A percentile compares a stretch with the other conserved stretches of the same genome.
phyloP scores from a whole-genome alignment of 2,797 vertebrate species.

The Cyclura pinguis region DNA sequence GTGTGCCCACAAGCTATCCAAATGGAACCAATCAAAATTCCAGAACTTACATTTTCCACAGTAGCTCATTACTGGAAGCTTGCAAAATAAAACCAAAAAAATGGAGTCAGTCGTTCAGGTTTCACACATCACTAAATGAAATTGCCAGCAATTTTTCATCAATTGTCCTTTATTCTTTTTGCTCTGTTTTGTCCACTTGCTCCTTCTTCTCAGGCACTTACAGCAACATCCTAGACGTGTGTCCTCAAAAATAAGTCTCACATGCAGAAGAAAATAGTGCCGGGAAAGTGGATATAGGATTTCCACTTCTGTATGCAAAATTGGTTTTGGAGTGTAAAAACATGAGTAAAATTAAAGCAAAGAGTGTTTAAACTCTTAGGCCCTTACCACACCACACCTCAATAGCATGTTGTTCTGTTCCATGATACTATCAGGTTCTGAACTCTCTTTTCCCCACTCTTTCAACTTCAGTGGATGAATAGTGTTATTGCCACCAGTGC shows the following conservation, averaged over 20 bases:
- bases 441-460: no score
- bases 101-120: background rate
- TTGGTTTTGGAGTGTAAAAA: background rate
- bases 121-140: background rate
- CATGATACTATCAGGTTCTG: no score
- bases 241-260: background rate
- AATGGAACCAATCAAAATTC: constrained; percentile 1
- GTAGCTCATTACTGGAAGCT: background rate
- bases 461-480: no score
- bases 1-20: background rate
- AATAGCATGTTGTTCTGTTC: no score
- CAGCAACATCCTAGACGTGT: background rate
- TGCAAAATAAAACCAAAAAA: background rate
- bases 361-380: no score
- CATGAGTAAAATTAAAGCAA: background rate
- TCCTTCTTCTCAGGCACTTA: background rate
- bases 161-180: background rate
- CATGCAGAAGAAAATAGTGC: no score
- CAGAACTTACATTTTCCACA: background rate
- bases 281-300: background rate
- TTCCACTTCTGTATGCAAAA: background rate
- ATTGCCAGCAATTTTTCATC: background rate
- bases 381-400: no score
- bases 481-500: no score
- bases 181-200: background rate